A percentile compares a stretch with the other conserved stretches of the same genome.
These are phyloP conservation scores for Whitmania pigra DNA, from an alignment of 1,140 invertebrate genomes.

Conservation along the genomic window DNA sequence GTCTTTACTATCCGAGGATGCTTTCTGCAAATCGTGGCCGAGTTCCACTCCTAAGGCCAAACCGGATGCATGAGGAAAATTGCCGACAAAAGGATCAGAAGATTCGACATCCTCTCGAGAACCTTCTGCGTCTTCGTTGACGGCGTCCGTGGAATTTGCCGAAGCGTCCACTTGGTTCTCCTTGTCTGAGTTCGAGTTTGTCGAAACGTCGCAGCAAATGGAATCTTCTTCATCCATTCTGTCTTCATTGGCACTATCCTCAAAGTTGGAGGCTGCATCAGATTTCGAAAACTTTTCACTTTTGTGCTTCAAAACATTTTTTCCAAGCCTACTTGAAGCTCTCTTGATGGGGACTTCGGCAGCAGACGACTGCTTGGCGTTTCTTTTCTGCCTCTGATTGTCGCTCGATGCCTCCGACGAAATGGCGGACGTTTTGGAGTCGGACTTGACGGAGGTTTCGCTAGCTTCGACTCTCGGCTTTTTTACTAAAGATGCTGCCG, in stretches of 20 bases:
- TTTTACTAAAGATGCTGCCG: neutral
- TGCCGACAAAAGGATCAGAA: too few species aligned
- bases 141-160: neutral
- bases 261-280: too few species aligned
- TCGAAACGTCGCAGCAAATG: conserved; percentile 3
- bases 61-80: too few species aligned
- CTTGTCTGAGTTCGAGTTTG: conserved; percentile 12
- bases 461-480: neutral
- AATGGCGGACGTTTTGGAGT: neutral
- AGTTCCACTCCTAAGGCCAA: too few species aligned
- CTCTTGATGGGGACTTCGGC: neutral
- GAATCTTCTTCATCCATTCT: neutral
- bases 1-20: too few species aligned
- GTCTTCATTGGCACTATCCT: neutral
- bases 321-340: neutral
- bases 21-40: too few species aligned
- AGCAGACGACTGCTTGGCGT: neutral
- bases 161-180: neutral
- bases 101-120: too few species aligned
- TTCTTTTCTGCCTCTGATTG: neutral
- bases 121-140: too few species aligned
- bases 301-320: neutral
- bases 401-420: neutral
- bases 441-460: neutral
- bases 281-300: too few species aligned